phyloP scores from a whole-genome alignment of 2,113 vertebrate genomes.

The Nyctibius bracteatus region DNA sequence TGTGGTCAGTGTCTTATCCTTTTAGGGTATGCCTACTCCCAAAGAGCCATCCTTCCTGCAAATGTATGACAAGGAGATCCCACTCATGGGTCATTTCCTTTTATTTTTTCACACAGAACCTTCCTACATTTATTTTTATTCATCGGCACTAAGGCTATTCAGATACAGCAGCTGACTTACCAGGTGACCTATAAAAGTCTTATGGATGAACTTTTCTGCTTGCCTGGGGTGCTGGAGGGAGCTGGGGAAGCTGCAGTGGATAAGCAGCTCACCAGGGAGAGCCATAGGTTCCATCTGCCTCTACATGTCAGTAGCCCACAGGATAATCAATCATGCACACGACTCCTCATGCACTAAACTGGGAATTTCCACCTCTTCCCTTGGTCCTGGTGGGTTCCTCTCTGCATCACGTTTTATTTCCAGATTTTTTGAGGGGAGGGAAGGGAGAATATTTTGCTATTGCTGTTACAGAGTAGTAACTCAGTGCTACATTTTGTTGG shows the following conservation, averaged over 20 bases:
- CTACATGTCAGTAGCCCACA: background rate
- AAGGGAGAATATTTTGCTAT: background rate
- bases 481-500: background rate
- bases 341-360: background rate
- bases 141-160: background rate
- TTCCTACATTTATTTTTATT: background rate
- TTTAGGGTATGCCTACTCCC: background rate
- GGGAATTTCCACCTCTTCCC: background rate
- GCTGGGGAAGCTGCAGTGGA: background rate
- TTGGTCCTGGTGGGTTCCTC: background rate
- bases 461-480: background rate
- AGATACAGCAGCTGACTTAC: background rate
- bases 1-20: background rate
- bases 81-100: background rate
- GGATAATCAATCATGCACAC: background rate
- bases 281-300: background rate
- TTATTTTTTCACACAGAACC: background rate
- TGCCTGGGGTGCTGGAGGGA: background rate
- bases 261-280: background rate
- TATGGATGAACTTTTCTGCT: background rate
- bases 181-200: background rate
- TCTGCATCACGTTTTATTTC: background rate
- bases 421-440: background rate
- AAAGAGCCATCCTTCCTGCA: background rate
- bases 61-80: background rate